Evolutionary conservation across 2,888 invertebrate genomes (phyloP).

Genomic region (Pachliopta kotzebuea): DNA sequence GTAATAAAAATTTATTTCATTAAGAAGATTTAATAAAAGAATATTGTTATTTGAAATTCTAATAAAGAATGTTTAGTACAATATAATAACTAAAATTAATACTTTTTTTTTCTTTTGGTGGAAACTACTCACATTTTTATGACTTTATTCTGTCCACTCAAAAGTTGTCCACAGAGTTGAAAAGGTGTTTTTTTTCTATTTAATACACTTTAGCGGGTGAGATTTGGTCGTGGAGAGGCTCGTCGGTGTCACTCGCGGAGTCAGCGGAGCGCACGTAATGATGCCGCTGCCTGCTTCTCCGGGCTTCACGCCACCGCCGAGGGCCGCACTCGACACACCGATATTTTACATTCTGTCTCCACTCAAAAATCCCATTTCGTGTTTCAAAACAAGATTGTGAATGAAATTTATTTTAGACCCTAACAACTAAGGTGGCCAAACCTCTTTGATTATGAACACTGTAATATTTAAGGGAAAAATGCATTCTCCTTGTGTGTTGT

Average conservation of each 20-base stretch:
- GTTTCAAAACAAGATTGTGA: constrained; percentile 23
- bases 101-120: constrained; percentile 28
- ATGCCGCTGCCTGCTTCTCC: constrained; percentile 52
- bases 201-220: constrained; percentile 63
- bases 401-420: constrained; percentile 12
- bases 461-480: neutral
- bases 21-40: too few relatives aligned
- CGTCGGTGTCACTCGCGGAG: constrained; percentile 67
- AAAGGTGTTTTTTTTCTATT: constrained; percentile 62
- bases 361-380: constrained; percentile 27
- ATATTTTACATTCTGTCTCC: constrained; percentile 36
- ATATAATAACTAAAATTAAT: neutral
- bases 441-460: neutral
- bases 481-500: too few relatives aligned
- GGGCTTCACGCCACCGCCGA: constrained; percentile 38
- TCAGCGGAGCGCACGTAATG: constrained; percentile 72
- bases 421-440: neutral
- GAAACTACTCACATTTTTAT: constrained; percentile 44
- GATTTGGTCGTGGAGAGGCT: constrained; percentile 62
- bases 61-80: neutral
- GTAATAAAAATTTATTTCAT: too few relatives aligned
- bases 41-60: too few relatives aligned
- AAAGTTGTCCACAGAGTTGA: constrained; percentile 58
- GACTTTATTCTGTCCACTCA: constrained; percentile 49
- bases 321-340: constrained; percentile 39